phyloP scores from a whole-genome alignment of 2,113 vertebrate genomes.

The Aepyceros melampus region DNA sequence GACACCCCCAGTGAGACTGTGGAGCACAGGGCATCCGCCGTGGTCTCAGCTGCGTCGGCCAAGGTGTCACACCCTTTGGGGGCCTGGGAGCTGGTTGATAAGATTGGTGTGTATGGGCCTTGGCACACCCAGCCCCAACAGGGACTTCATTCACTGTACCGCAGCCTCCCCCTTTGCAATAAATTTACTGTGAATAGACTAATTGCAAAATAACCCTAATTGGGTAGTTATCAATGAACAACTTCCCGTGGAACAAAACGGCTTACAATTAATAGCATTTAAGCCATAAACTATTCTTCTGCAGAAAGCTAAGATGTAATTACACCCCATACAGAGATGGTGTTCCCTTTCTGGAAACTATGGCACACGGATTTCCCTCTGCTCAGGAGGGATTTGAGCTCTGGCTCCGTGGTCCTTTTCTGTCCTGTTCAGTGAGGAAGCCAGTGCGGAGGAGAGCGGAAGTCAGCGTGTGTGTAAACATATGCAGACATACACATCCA shows the following conservation, averaged over 20 bases:
- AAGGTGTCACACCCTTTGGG: slow-evolving; percentile 5
- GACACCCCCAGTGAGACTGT: no score
- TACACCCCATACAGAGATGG: slow-evolving; percentile 71
- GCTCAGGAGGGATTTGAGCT: slow-evolving; percentile 38
- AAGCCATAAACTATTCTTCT: slow-evolving; percentile 78
- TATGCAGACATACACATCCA: fast-evolving
- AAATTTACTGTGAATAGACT: slow-evolving; percentile 86
- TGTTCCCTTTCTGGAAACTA: slow-evolving; percentile 66
- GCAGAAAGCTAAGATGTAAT: slow-evolving; percentile 77
- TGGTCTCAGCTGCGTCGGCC: background rate
- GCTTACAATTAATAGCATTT: slow-evolving; percentile 84
- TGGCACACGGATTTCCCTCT: slow-evolving; percentile 65
- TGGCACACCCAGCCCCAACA: slow-evolving; percentile 47
- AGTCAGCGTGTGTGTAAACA: background rate
- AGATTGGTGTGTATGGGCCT: slow-evolving; percentile 56
- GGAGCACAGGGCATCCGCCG: background rate
- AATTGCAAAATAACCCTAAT: slow-evolving; percentile 88
- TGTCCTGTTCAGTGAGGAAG: background rate
- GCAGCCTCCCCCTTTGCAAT: slow-evolving; percentile 76
- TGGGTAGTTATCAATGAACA: slow-evolving; percentile 84
- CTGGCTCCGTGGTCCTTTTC: slow-evolving; percentile 32
- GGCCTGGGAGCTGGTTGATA: slow-evolving; percentile 53
- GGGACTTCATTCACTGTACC: slow-evolving; percentile 74
- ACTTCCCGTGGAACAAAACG: slow-evolving; percentile 82
- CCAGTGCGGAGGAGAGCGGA: background rate